Conservation (phyloP, 2,113 vertebrate species). For the Mesembrinibis cayennensis region DNA sequence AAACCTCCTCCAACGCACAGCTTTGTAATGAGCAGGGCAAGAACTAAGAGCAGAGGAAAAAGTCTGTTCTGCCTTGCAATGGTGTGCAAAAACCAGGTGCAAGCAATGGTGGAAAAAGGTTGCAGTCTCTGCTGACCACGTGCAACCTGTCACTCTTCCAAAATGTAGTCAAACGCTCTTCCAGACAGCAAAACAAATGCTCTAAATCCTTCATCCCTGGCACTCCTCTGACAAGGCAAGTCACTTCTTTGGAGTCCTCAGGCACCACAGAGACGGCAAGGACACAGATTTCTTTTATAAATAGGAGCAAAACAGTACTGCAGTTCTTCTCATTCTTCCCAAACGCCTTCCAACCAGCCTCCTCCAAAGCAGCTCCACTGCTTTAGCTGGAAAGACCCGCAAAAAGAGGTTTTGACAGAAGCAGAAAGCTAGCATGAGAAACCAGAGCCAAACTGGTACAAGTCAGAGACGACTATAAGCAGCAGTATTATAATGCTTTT, state of each 20-base stretch:
- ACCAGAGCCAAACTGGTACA: background rate
- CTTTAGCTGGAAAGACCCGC: background rate
- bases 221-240: background rate
- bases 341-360: background rate
- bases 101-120: background rate
- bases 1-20: background rate
- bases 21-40: rapidly evolving
- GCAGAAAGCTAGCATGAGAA: background rate
- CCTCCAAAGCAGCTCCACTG: background rate
- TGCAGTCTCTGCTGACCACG: background rate
- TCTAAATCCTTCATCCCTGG: background rate
- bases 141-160: background rate
- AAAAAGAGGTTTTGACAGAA: background rate
- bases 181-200: background rate
- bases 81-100: background rate
- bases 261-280: background rate
- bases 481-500: background rate
- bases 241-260: background rate
- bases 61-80: background rate
- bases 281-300: background rate
- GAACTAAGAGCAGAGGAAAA: background rate
- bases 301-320: background rate
- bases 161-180: background rate
- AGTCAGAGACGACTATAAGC: background rate
- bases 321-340: background rate